Evolutionary conservation across 2,113 vertebrate genomes (phyloP).

Genomic region (Pampusana beccarii): DNA sequence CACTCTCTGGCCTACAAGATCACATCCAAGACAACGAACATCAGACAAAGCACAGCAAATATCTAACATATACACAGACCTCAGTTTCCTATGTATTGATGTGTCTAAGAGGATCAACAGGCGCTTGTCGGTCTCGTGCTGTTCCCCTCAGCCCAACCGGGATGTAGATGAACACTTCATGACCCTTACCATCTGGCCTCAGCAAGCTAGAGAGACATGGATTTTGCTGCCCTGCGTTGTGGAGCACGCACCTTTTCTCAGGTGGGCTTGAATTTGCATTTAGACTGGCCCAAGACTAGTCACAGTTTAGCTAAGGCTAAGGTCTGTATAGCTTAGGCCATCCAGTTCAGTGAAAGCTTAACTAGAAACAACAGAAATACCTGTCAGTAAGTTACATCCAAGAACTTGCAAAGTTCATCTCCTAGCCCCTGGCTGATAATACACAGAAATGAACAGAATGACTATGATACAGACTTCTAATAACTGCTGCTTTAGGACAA

Average conservation of each 20-base stretch:
- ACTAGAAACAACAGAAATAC: background rate
- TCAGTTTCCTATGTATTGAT: background rate
- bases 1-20: background rate
- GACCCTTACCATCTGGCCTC: background rate
- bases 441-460: background rate
- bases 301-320: background rate
- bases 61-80: background rate
- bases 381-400: background rate
- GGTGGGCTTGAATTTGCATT: background rate
- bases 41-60: background rate
- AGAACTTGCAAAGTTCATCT: background rate
- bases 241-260: background rate
- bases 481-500: background rate
- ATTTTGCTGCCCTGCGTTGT: background rate
- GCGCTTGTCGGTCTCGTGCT: background rate
- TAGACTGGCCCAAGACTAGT: background rate
- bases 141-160: background rate
- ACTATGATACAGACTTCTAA: background rate
- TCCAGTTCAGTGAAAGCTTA: background rate
- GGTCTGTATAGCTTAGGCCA: background rate
- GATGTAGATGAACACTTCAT: accelerated
- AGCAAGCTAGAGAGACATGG: background rate
- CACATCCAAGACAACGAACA: background rate
- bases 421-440: background rate
- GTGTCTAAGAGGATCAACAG: background rate